These are phyloP conservation scores for Neoarius graeffei DNA, from an alignment of 2,113 vertebrate species.

Conservation along the genomic window DNA sequence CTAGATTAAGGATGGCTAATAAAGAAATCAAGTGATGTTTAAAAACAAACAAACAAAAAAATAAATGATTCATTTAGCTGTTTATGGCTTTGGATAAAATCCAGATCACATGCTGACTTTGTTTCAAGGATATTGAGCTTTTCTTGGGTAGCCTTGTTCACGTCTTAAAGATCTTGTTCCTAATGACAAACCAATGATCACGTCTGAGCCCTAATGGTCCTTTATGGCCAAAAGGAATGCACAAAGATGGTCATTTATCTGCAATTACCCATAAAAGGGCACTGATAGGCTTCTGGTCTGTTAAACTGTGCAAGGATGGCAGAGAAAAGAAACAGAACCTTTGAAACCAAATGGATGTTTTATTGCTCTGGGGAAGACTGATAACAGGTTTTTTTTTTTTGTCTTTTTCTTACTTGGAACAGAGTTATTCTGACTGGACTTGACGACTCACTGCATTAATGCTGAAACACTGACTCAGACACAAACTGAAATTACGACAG, in stretches of 20 bases:
- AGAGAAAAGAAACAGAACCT: conserved; percentile 61
- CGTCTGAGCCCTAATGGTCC: conserved; percentile 17
- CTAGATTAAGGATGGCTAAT: background rate
- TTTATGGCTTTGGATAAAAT: background rate
- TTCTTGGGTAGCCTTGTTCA: conserved; percentile 41
- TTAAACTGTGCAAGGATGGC: conserved; percentile 52
- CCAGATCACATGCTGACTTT: conserved; percentile 51
- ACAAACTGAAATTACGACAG: conserved; percentile 4
- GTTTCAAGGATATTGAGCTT: conserved; percentile 52
- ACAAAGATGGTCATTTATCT: conserved; percentile 44
- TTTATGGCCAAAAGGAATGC: conserved; percentile 65
- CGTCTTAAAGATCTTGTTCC: background rate
- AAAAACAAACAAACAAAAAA: background rate
- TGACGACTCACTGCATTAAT: background rate
- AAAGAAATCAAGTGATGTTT: background rate
- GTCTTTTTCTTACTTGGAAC: conserved; percentile 37
- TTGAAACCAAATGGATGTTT: conserved; percentile 63
- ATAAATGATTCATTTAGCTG: background rate
- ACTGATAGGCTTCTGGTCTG: conserved; percentile 46
- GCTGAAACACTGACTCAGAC: background rate
- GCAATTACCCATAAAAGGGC: conserved; percentile 60
- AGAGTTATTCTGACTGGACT: conserved; percentile 19
- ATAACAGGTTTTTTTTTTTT: conserved; percentile 54
- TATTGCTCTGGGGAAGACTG: conserved; percentile 61
- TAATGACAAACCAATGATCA: conserved; percentile 48